Evolutionary conservation across 1,140 invertebrate species (phyloP).

Genomic region (Heliconius hewitsoni): DNA sequence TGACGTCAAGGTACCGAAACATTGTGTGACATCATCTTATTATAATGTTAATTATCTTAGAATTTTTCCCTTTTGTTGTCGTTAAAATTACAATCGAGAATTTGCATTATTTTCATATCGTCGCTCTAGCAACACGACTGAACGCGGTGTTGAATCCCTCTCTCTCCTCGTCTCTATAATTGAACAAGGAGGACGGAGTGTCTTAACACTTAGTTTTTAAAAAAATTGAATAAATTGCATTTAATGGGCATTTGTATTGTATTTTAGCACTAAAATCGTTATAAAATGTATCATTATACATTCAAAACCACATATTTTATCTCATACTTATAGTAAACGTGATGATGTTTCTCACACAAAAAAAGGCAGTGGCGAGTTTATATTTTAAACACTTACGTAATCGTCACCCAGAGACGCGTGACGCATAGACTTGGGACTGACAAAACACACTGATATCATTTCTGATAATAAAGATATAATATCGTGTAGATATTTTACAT

Average conservation of each 20-base stretch:
- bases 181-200: too few relatives aligned
- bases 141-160: too few relatives aligned
- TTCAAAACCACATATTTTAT: too few relatives aligned
- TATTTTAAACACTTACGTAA: constrained; percentile 28
- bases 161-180: too few relatives aligned
- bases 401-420: constrained; percentile 9
- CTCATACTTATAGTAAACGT: too few relatives aligned
- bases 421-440: neutral
- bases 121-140: too few relatives aligned
- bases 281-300: too few relatives aligned
- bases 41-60: constrained; percentile 6
- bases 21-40: neutral
- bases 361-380: neutral
- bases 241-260: too few relatives aligned
- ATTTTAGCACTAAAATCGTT: too few relatives aligned
- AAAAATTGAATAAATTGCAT: too few relatives aligned
- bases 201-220: too few relatives aligned
- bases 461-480: neutral
- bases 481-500: neutral
- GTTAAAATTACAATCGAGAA: neutral
- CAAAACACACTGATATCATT: constrained; percentile 2
- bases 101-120: too few relatives aligned
- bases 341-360: neutral
- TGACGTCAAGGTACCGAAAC: neutral
- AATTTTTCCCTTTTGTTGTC: neutral